Evolutionary conservation across 2,888 invertebrate genomes (phyloP), one percentile per base, ranked within the genome.

Genomic region (Hypselothyrea guttata): DNA sequence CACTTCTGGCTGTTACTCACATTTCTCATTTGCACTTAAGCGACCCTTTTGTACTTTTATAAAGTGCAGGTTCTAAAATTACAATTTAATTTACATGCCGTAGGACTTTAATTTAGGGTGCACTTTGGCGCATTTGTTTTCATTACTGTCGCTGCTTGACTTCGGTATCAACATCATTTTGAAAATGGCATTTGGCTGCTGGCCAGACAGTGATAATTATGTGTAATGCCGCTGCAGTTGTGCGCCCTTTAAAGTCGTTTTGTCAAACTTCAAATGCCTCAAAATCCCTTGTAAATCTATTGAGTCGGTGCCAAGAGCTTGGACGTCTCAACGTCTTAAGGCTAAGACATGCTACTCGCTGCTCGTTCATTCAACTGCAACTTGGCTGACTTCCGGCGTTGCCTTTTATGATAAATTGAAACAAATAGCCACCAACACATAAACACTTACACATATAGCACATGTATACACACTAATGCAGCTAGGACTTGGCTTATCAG

Each of bases 391-490:
- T 79, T 79, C 78, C 78, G 84, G 75, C 83, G 83, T 78, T 73
- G 84, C 69, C 82, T 79, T 84, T 82, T 79, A 79, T 79, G 78
- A 79, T 79, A 79, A 79, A 79, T 79, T 79, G 78, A 79, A 79
- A 84, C 78, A 79, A 84, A 79, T 79, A 79, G 78, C 83, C 83
- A 82, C 55, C 77, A 62, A 59, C 71, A 64, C 58, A 34, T 18
- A 27, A 44, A 12, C 57, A 58, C 51, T 46, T 38, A 33, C 52
- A 16, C 55, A 42, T 46, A 11, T 18, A 7, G 16, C 41, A 31
- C 16, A 22, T 35, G 46, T 52, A 51, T 33, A 51, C 27, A 11
- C 27, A 31, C 18, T 9, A 65, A 53, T 59, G 60, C 62, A 66
- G 57, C 18, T 54, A 60, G 82, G 74, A 81, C 66, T 58, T 59